These are phyloP conservation scores for Stenurella melanura DNA, from an alignment of 2,888 invertebrate genomes.

Conservation along the genomic window DNA sequence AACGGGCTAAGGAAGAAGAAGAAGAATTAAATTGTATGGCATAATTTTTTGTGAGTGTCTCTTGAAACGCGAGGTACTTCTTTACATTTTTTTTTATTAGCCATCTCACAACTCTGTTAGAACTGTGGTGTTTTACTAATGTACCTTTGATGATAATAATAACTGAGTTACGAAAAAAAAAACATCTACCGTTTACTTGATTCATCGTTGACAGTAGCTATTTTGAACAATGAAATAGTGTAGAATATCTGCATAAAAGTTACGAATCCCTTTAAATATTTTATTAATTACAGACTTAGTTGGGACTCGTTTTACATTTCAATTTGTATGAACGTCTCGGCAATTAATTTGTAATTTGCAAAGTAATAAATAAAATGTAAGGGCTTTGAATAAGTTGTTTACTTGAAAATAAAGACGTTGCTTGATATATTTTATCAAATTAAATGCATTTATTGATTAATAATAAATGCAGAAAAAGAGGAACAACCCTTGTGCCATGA, in stretches of 20 bases:
- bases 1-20: too few species aligned
- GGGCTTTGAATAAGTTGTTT: not conserved
- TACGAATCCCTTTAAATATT: not conserved
- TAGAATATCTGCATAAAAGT: not conserved
- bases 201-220: too few species aligned
- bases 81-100: too few species aligned
- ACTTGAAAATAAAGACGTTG: not conserved
- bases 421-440: conserved; percentile 5
- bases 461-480: not conserved
- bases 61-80: too few species aligned
- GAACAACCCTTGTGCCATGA: not conserved
- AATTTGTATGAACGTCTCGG: conserved; percentile 15
- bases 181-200: too few species aligned
- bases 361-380: conserved; percentile 20
- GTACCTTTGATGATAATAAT: too few species aligned
- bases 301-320: not conserved
- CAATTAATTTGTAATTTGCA: conserved; percentile 25
- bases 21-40: too few species aligned
- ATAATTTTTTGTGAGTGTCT: too few species aligned
- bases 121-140: too few species aligned
- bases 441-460: conserved; percentile 19
- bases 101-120: too few species aligned
- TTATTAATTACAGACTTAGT: conserved; percentile 3
- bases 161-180: too few species aligned
- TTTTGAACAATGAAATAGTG: too few species aligned